These are phyloP conservation scores for Sparus aurata DNA, from an alignment of 2,797 vertebrate species.

Conservation along the genomic window DNA sequence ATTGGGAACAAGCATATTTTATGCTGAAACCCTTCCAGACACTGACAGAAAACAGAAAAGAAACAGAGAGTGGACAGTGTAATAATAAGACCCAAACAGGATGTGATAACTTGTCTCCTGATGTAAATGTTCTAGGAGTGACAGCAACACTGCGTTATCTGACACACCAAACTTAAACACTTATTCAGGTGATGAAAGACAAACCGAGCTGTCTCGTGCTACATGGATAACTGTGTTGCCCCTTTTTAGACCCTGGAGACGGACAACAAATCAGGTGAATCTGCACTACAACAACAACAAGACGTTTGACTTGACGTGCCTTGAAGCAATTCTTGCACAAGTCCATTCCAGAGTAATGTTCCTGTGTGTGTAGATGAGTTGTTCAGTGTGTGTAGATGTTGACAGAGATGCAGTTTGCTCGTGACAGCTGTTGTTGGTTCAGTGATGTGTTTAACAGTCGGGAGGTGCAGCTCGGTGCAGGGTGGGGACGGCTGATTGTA, in stretches of 20 bases:
- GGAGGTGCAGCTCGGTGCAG: slow-evolving; percentile 25
- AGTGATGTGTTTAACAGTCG: slow-evolving; percentile 6
- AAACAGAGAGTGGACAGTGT: too few relatives aligned
- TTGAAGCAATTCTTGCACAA: not conserved
- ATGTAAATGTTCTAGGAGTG: too few relatives aligned
- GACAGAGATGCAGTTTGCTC: slow-evolving; percentile 19
- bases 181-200: not conserved
- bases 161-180: too few relatives aligned
- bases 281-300: slow-evolving; percentile 47
- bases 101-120: too few relatives aligned
- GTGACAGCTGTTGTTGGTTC: slow-evolving; percentile 16
- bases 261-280: slow-evolving; percentile 46
- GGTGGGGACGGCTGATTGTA: slow-evolving; percentile 39
- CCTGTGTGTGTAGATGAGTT: not conserved
- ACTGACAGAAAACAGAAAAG: too few relatives aligned
- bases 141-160: too few relatives aligned
- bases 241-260: slow-evolving; percentile 43
- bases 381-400: slow-evolving; percentile 9
- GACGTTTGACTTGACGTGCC: slow-evolving; percentile 10
- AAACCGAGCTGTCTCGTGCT: not conserved
- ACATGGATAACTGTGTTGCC: not conserved
- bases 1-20: too few relatives aligned
- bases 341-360: slow-evolving; percentile 3
- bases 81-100: too few relatives aligned
- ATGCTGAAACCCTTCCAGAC: too few relatives aligned